Percentiles rank a stretch among this genome's conserved stretches.
These are phyloP conservation scores for Teleiodes luculella DNA, from an alignment of 2,888 invertebrate species.

Conservation along the genomic window DNA sequence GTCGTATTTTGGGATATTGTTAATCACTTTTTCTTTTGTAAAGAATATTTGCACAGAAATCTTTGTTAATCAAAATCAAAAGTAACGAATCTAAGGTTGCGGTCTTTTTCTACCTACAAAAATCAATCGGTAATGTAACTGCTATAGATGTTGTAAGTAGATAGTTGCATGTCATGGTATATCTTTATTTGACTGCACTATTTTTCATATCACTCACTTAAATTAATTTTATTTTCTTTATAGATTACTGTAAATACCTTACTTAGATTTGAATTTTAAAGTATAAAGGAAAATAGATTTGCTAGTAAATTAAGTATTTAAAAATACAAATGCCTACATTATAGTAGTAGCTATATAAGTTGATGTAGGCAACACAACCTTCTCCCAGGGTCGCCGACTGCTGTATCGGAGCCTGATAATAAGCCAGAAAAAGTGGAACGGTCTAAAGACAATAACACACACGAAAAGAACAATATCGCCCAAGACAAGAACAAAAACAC, in stretches of 20 bases:
- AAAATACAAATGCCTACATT: neutral
- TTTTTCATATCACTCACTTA: slow-evolving; percentile 12
- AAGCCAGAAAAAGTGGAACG: slow-evolving; percentile 11
- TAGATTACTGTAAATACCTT: slow-evolving; percentile 5
- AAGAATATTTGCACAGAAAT: too few species aligned
- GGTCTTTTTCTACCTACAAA: neutral
- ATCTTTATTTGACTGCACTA: slow-evolving; percentile 20
- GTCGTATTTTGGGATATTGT: too few species aligned
- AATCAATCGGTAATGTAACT: slow-evolving; percentile 14
- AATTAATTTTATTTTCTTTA: neutral
- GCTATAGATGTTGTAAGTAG: slow-evolving; percentile 31
- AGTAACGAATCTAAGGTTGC: too few species aligned
- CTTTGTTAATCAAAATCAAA: too few species aligned
- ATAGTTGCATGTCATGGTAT: slow-evolving; percentile 35
- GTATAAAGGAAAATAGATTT: neutral
- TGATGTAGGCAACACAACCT: slow-evolving; percentile 30
- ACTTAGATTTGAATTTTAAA: neutral
- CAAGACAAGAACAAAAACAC: slow-evolving; percentile 26
- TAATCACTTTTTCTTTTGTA: too few species aligned
- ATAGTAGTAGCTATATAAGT: neutral
- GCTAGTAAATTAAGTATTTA: neutral
- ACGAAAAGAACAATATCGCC: slow-evolving; percentile 13
- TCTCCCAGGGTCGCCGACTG: slow-evolving; percentile 59
- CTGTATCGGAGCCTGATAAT: slow-evolving; percentile 26
- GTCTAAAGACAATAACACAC: slow-evolving; percentile 30